Evolutionary conservation across 2,888 invertebrate species (phyloP).

Genomic region (Scaptomyza flava): DNA sequence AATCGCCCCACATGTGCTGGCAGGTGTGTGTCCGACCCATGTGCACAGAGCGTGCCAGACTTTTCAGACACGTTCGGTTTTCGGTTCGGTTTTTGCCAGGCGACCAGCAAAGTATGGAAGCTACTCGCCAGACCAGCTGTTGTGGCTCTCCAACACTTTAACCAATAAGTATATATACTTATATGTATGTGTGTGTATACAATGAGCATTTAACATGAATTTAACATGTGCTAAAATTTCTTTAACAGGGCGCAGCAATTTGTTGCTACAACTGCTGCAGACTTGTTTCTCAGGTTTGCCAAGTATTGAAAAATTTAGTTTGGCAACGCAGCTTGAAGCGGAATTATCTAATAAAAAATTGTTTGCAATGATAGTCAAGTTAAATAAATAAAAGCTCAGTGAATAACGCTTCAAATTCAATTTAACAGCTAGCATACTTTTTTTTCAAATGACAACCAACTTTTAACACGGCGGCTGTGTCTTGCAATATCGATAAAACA

Average conservation of each 20-base stretch:
- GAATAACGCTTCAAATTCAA: background rate
- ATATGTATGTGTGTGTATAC: too few relatives aligned
- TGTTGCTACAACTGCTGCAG: background rate
- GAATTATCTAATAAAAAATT: background rate
- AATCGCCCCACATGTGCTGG: slow-evolving; percentile 65
- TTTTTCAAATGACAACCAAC: background rate
- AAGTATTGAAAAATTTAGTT: slow-evolving; percentile 6
- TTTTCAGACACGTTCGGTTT: slow-evolving; percentile 77
- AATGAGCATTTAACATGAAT: too few relatives aligned
- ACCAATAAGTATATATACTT: too few relatives aligned
- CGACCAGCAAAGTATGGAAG: slow-evolving; percentile 42
- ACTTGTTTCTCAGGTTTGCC: slow-evolving; percentile 7
- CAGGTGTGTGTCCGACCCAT: slow-evolving; percentile 66
- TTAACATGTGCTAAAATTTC: background rate
- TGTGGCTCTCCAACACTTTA: background rate
- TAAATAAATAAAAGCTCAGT: background rate
- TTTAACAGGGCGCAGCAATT: slow-evolving; percentile 2
- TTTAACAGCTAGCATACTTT: background rate
- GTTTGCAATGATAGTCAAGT: background rate
- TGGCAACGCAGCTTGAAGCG: background rate
- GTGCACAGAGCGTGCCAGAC: slow-evolving; percentile 71
- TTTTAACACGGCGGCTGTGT: slow-evolving; percentile 8
- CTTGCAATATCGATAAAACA: background rate
- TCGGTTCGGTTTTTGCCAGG: slow-evolving; percentile 76
- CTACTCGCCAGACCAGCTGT: slow-evolving; percentile 14